Base-by-base conservation (phyloP, 1,140 invertebrate genomes). In the Drosophila truncata region DNA sequence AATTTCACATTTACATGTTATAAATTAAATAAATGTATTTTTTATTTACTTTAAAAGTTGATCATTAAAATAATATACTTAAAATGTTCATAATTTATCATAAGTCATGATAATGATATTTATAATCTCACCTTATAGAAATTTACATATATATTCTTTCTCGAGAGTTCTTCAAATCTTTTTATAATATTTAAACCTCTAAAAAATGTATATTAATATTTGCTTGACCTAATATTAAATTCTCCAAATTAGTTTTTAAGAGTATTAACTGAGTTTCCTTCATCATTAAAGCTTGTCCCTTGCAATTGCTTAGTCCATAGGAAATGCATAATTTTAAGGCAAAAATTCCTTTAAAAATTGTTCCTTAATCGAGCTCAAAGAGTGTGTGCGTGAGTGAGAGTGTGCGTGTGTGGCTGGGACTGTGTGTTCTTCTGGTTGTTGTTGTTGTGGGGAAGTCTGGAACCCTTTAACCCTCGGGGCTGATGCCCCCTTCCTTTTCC, bases 261-360 rank as follows among this genome's bases (percentile, higher is more conserved):
- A 3, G 62, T 31, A 42, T 62, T 16, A n/a, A n/a, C 1, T 5
- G 3, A n/a, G 4, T 25, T 23, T 9, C 5, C 8, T 11, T 13
- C 8, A 14, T 13, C 14, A 10, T 6, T 11, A 49, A 25, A 2
- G 4, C 13, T 13, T 4, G 6, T 25, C 35, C 27, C 41, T 50
- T 16, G 27, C 61, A 11, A 50, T 67, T 52, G 31, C 10, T 20
- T n/a, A 5, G 46, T 16, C 14, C 25, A 58, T 47, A 87, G 84
- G 84, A 87, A 88, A 61, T 87, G 77, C 77, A 79, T 87, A 78
- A 87, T 87, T 88, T 78, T 82, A 66, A 41, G 11, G 57, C 63
- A 62, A 60, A 58, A 60, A 72, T 72, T 47, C 64, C 76, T 64
- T 66, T 80, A 61, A 59, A 80, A 69, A 76, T 52, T 77, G 72